Base-by-base conservation (phyloP, 2,113 vertebrate species). In the Leucosticte australis region DNA sequence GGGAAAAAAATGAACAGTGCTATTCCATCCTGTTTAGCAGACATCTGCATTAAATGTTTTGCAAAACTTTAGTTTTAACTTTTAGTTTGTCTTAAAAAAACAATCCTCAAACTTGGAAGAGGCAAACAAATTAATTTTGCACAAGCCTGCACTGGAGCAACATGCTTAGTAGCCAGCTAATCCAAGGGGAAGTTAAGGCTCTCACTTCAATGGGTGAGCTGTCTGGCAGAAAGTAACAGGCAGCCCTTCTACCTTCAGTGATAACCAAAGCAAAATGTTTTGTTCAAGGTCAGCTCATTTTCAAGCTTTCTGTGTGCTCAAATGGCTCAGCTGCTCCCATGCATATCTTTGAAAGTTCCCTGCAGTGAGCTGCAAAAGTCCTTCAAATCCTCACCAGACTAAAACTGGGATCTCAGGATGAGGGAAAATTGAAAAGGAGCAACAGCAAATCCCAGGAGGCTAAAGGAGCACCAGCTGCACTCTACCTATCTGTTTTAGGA, bases 211-310 rank as follows among this genome's bases (percentile, higher is more conserved):
- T 73, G 63, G 55, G 39, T 22, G 50, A 90, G 75, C 63, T 80
- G 42, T 62, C 75, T 80, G 59, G 59, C 42, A 91, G 57, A 90
- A 77, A 76, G 42, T 50, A 91, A 85, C 33, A 87, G 16, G 42
- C 55, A 92, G 75, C 27, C 55, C 30, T 90, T 87, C 75, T 62
- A 93, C 79, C 63, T 92, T 79, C 60, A 81, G 30, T 1, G 8
- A 83, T 77, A 93, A 86, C 81, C 79, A 93, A 91, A 93, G 82
- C 57, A 89, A 95, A 96, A 92, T 65, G 59, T 74, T 95, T 95
- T 94, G 60, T 60, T 93, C 83, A 92, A 91, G 75, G 82, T 81
- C 74, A 95, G 77, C 84, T 96, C 57, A 87, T 94, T 96, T 97
- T 90, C 90, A 94, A 80, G 90, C 79, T 10, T 92, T 78, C 68